Evolutionary conservation across 2,888 invertebrate genomes (phyloP), one percentile per base, ranked within the genome.

Genomic region (Erpobdella octoculata): DNA sequence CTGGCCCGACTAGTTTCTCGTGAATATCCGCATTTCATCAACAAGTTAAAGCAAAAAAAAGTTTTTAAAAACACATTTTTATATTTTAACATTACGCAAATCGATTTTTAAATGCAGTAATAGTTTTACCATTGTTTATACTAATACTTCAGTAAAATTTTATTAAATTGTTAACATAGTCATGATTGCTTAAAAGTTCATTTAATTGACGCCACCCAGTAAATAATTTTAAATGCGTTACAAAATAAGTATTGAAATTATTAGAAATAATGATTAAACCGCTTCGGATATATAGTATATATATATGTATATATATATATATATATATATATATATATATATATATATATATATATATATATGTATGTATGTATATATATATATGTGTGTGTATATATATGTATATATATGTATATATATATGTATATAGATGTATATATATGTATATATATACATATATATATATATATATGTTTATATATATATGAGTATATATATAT

Each of bases 1-100:
- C 62, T 62, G 62, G 62, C 62, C 62, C 62, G 35, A 62, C 62
- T 62, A 62, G 62, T 62, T 62, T 62, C 62, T 35, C 28, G 62
- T 31, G 62, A 35, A 62, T 62, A 53, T 53, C 53, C 6, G 21
- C 1, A 28, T 25, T 28, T 53, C 28, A 12, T 53, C 53, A 9
- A 28, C 53, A 21, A 9, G 18, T 48, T 25, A 48, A 48, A 48
- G 48, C 4, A 9, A 18, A 48, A 3, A 9, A 9, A 48, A 48
- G n/a, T n/a, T n/a, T n/a, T n/a, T n/a, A n/a, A n/a, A n/a, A n/a
- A n/a, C n/a, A n/a, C n/a, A n/a, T n/a, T n/a, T n/a, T n/a, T n/a
- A n/a, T n/a, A n/a, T n/a, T n/a, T n/a, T n/a, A n/a, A n/a, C n/a
- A n/a, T n/a, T n/a, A n/a, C n/a, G n/a, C n/a, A n/a, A n/a, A n/a